These are phyloP conservation scores for Nothobranchius furzeri DNA, from an alignment of 2,113 vertebrate species.

Conservation along the genomic window DNA sequence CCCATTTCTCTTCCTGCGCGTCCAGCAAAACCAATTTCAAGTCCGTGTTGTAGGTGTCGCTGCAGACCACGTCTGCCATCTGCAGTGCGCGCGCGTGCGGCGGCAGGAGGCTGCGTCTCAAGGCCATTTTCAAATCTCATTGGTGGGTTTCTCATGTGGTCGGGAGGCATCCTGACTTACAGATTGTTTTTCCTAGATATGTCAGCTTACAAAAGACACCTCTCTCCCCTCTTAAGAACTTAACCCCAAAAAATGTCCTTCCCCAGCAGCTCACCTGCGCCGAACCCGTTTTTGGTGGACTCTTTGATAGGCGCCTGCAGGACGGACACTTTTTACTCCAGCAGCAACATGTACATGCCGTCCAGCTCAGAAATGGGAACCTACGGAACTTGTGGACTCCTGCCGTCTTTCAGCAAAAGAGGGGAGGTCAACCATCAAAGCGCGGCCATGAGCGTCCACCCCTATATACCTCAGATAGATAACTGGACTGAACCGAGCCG, in stretches of 20 bases:
- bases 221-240: slow-evolving; percentile 95
- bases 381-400: slow-evolving; percentile 99
- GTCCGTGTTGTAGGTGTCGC: slow-evolving; percentile 91
- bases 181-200: slow-evolving; percentile 99
- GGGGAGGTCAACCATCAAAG: slow-evolving; percentile 96
- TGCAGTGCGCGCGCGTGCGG: slow-evolving; percentile 71
- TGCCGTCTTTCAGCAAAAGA: slow-evolving; percentile 98
- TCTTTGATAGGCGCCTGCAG: slow-evolving; percentile 98
- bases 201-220: slow-evolving; percentile 99
- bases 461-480: slow-evolving; percentile 99
- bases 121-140: slow-evolving; percentile 99
- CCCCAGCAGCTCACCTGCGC: slow-evolving; percentile 97
- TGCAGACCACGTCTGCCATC: slow-evolving; percentile 87
- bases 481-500: slow-evolving; percentile 96
- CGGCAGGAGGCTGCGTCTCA: slow-evolving; percentile 90
- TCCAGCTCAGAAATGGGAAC: slow-evolving; percentile 96
- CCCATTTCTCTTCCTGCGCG: no score
- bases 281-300: slow-evolving; percentile 98
- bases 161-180: slow-evolving; percentile 96
- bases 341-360: slow-evolving; percentile 99
- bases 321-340: slow-evolving; percentile 98
- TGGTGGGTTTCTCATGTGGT: slow-evolving; percentile 98
- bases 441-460: slow-evolving; percentile 97
- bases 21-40: slow-evolving; percentile 78
- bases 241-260: slow-evolving; percentile 96